Percentiles rank a stretch among this genome's conserved stretches.
phyloP scores from a whole-genome alignment of 2,113 vertebrate species.

The Odontesthes bonariensis region DNA sequence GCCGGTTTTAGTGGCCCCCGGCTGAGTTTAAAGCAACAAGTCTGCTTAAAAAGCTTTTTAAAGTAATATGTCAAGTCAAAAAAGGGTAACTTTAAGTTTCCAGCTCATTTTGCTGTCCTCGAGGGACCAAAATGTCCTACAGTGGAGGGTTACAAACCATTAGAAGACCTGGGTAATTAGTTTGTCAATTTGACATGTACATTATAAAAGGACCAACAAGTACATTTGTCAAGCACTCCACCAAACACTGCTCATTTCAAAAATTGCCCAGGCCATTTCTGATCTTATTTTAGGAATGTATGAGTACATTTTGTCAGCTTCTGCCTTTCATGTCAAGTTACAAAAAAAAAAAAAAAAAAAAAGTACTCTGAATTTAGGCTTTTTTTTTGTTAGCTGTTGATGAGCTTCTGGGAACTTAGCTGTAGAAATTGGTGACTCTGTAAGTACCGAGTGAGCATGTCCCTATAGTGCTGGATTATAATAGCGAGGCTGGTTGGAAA shows the following conservation, averaged over 20 bases:
- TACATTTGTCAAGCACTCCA: not conserved
- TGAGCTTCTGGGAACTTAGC: conserved; percentile 26
- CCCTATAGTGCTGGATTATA: conserved; percentile 62
- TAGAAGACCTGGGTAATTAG: not conserved
- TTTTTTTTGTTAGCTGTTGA: conserved; percentile 17
- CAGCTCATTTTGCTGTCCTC: no score
- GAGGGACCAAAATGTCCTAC: not conserved
- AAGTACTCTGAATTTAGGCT: not conserved
- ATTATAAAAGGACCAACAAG: not conserved
- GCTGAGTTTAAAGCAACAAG: not conserved
- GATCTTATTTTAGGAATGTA: conserved; percentile 6
- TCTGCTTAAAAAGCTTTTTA: not conserved
- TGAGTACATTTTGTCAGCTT: not conserved
- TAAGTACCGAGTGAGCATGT: conserved; percentile 40
- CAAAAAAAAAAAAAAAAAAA: not conserved
- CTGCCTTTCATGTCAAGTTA: not conserved
- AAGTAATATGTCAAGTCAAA: no score
- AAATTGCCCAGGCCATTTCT: not conserved
- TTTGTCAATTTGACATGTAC: not conserved
- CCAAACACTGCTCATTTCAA: not conserved
- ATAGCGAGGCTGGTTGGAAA: conserved; percentile 60
- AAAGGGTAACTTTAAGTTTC: not conserved
- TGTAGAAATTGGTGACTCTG: conserved; percentile 21
- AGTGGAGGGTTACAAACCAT: not conserved
- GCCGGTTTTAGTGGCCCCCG: not conserved